These are phyloP conservation scores for Agrochola macilenta DNA, from an alignment of 2,888 invertebrate genomes.

Conservation along the genomic window DNA sequence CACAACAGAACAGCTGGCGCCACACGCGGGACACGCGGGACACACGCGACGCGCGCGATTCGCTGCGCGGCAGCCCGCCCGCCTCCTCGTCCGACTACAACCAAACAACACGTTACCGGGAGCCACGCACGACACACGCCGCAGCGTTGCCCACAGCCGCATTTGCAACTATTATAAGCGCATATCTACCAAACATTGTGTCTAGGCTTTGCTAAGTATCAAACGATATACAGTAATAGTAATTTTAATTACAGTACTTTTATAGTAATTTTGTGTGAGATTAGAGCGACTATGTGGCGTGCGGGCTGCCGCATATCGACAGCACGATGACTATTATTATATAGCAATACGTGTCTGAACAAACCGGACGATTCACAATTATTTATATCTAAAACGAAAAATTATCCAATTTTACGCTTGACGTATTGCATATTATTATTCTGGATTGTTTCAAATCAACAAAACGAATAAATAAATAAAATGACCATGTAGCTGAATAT, in stretches of 20 bases:
- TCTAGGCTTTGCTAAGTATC: conserved; percentile 12
- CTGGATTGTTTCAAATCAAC: conserved; percentile 18
- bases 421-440: background rate
- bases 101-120: conserved; percentile 63
- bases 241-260: background rate
- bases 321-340: background rate
- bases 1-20: conserved; percentile 86
- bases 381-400: background rate
- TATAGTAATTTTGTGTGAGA: conserved; percentile 20
- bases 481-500: conserved; percentile 24
- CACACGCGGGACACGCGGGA: conserved; percentile 81
- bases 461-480: conserved; percentile 32
- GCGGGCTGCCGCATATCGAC: conserved; percentile 77
- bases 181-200: conserved; percentile 3
- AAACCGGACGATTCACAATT: background rate
- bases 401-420: background rate
- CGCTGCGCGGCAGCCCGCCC: conserved; percentile 87
- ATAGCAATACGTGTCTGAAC: background rate
- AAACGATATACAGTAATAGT: background rate
- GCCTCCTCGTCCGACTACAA: conserved; percentile 87
- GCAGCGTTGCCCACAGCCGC: conserved; percentile 18
- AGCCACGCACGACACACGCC: conserved; percentile 27
- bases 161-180: background rate
- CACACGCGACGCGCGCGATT: conserved; percentile 74
- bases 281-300: conserved; percentile 60